Evolutionary conservation across 2,113 vertebrate species (phyloP).

Genomic region (Serinus canaria): DNA sequence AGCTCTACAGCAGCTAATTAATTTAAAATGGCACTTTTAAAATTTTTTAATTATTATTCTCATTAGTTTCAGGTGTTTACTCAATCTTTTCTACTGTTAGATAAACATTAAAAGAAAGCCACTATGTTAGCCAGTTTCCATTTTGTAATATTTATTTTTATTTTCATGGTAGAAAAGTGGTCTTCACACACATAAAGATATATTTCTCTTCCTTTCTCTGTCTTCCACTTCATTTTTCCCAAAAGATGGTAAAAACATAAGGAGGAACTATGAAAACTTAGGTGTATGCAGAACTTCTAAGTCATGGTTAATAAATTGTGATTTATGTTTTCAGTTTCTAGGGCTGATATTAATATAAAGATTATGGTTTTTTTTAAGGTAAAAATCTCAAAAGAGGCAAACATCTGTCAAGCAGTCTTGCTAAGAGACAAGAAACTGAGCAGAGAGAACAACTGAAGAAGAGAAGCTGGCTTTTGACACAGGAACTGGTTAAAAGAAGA

Average conservation of each 20-base stretch:
- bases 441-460: neutral
- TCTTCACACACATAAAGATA: neutral
- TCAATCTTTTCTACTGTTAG: neutral
- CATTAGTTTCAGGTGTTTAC: neutral
- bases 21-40: neutral
- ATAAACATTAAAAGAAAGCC: neutral
- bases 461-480: neutral
- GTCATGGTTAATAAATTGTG: neutral
- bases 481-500: neutral
- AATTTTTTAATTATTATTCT: neutral
- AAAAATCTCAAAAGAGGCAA: neutral
- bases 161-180: neutral
- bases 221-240: neutral
- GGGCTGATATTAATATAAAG: neutral
- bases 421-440: neutral
- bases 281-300: neutral
- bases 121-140: neutral
- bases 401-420: neutral
- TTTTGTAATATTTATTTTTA: neutral
- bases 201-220: neutral
- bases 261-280: neutral
- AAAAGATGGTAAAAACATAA: neutral
- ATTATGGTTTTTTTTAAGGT: neutral
- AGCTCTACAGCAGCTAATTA: neutral
- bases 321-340: neutral